Evolutionary conservation across 2,113 vertebrate species (phyloP).

Genomic region (Apteryx mantelli): DNA sequence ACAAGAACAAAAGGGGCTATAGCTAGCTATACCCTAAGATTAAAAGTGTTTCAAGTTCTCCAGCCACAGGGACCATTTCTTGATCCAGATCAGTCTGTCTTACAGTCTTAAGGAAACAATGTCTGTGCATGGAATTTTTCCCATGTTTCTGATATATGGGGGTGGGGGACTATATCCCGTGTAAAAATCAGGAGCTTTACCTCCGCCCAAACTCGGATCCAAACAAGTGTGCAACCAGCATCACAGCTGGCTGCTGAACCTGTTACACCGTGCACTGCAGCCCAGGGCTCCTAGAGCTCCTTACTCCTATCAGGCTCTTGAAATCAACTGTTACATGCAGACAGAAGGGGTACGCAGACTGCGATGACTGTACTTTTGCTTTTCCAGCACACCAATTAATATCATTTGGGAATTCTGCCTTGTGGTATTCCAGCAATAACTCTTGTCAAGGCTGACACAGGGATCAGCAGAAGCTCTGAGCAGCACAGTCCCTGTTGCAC

Average conservation of each 20-base stretch:
- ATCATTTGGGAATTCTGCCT: neutral
- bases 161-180: too few species aligned
- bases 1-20: constrained; percentile 18
- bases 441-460: neutral
- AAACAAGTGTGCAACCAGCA: neutral
- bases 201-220: neutral
- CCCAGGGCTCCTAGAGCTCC: accelerated
- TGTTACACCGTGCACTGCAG: neutral
- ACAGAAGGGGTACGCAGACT: accelerated
- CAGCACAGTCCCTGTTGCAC: too few species aligned
- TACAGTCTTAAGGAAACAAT: neutral
- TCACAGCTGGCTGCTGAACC: neutral
- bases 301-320: too few species aligned
- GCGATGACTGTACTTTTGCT: accelerated
- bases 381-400: neutral
- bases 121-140: too few species aligned
- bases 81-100: neutral
- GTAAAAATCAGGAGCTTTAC: neutral
- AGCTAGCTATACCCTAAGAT: neutral
- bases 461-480: neutral
- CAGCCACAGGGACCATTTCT: neutral
- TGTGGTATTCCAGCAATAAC: neutral
- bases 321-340: accelerated
- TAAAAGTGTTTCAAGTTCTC: neutral
- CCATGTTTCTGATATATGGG: neutral